Evolutionary conservation across 2,113 vertebrate species (phyloP).

Genomic region (Prunella fulvescens): DNA sequence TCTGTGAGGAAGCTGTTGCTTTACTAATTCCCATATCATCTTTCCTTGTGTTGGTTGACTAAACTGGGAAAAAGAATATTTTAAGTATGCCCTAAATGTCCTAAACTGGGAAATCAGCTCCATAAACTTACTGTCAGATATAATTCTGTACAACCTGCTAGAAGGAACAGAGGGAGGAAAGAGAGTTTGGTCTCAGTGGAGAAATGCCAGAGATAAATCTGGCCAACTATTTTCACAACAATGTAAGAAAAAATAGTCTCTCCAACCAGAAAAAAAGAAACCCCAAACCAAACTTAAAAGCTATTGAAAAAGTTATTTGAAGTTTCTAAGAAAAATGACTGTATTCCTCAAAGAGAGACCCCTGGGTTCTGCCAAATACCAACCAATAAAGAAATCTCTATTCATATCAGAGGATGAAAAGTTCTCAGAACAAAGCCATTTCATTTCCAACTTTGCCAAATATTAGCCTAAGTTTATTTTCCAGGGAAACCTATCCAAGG

Average conservation of each 20-base stretch:
- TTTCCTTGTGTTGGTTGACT: background rate
- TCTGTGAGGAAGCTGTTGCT: background rate
- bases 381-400: background rate
- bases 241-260: background rate
- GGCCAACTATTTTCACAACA: background rate
- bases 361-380: background rate
- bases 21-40: background rate
- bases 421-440: background rate
- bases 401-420: background rate
- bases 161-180: background rate
- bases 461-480: background rate
- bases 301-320: no score
- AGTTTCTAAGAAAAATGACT: background rate
- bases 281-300: background rate
- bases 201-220: background rate
- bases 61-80: background rate
- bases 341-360: background rate
- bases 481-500: background rate
- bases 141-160: background rate
- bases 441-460: background rate
- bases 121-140: background rate
- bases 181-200: background rate
- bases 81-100: background rate
- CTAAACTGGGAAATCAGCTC: background rate
- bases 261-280: background rate